A percentile compares a stretch with the other conserved stretches of the same genome.
phyloP scores from a whole-genome alignment of 2,888 invertebrate species.

The Drosophila lacicola region DNA sequence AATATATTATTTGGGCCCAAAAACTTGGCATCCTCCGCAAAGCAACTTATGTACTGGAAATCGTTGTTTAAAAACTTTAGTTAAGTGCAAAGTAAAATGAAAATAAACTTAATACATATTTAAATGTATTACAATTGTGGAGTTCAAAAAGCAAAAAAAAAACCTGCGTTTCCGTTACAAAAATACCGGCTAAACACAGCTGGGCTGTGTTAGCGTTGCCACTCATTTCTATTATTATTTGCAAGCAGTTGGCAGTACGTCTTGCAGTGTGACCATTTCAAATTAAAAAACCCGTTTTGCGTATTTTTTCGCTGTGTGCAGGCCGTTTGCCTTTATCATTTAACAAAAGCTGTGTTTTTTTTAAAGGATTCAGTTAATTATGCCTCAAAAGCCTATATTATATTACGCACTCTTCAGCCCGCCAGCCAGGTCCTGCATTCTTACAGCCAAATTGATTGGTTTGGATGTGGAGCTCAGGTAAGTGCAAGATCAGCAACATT shows the following conservation, averaged over 20 bases:
- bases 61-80: constrained; percentile 7
- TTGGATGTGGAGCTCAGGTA: constrained; percentile 84
- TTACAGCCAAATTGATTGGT: constrained; percentile 85
- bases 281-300: not conserved
- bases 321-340: not conserved
- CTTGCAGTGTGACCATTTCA: constrained; percentile 13
- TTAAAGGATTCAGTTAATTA: not conserved
- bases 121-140: constrained; percentile 9
- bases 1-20: constrained; percentile 9
- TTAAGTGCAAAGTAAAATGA: constrained; percentile 8
- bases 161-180: not conserved
- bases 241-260: constrained; percentile 35
- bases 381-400: constrained; percentile 79
- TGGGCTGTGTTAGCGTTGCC: constrained; percentile 28
- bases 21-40: constrained; percentile 14
- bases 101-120: constrained; percentile 30
- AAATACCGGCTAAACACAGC: constrained; percentile 18
- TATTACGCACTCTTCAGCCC: constrained; percentile 85
- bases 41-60: constrained; percentile 13
- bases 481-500: constrained; percentile 21
- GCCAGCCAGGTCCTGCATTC: constrained; percentile 85
- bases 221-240: constrained; percentile 5
- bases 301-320: not conserved
- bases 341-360: not conserved
- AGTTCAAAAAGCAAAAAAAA: not conserved